Evolutionary conservation across 2,113 vertebrate genomes (phyloP).

Genomic region (Pterocles burchelli): DNA sequence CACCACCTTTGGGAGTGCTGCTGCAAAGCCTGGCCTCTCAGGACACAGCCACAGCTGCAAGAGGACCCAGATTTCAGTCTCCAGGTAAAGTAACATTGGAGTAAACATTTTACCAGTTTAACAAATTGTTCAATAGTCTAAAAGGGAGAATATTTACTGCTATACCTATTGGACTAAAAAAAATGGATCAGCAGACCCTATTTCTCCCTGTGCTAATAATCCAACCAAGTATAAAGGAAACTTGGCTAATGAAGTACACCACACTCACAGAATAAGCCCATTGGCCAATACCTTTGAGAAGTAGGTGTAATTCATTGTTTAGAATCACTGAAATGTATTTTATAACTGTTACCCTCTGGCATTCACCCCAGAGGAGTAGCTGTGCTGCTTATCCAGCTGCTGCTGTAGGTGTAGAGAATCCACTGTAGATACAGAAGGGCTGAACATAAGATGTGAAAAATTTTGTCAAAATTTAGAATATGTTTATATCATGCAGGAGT

Average conservation of each 20-base stretch:
- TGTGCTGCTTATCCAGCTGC: neutral
- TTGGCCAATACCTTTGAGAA: neutral
- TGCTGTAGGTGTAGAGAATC: neutral
- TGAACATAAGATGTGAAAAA: neutral
- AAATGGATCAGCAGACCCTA: fast-evolving
- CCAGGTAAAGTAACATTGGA: neutral
- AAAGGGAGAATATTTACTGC: neutral
- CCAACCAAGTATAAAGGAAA: neutral
- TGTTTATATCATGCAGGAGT: neutral
- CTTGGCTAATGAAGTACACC: neutral
- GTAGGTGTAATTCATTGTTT: neutral
- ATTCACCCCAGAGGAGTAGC: neutral
- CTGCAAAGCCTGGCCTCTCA: neutral
- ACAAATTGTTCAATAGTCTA: neutral
- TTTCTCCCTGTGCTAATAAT: neutral
- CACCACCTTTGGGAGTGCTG: neutral
- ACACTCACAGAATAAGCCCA: neutral
- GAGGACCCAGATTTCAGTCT: neutral
- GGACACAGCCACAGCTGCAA: neutral
- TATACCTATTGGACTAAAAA: neutral
- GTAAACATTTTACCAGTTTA: neutral
- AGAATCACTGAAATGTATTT: neutral
- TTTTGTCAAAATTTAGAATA: neutral
- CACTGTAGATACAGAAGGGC: neutral
- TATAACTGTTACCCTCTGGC: neutral